These are phyloP conservation scores for Oscheius sp. DNA, from an alignment of 2,888 invertebrate species.

Conservation along the genomic window DNA sequence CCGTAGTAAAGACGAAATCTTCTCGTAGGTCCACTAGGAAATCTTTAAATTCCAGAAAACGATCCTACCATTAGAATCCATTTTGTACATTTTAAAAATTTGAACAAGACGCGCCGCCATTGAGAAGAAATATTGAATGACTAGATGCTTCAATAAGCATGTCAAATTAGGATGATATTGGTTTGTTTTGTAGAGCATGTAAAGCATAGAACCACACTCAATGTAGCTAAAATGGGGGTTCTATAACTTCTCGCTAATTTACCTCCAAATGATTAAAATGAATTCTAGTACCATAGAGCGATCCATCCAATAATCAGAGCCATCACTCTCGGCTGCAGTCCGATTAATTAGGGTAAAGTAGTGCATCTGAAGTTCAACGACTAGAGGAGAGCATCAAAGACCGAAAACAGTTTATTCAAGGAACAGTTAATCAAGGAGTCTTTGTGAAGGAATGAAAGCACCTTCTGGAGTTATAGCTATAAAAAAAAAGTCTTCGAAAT, in stretches of 20 bases:
- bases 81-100: constrained; percentile 38
- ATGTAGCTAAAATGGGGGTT: constrained; percentile 38
- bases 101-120: constrained; percentile 43
- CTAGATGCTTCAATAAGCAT: constrained; percentile 40
- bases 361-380: no score
- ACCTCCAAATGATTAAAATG: constrained; percentile 39
- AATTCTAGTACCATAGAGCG: constrained; percentile 35
- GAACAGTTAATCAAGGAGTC: no score
- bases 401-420: background rate
- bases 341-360: constrained; percentile 37
- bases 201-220: constrained; percentile 41
- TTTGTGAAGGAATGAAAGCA: no score
- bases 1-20: constrained; percentile 33
- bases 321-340: constrained; percentile 37
- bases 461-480: no score
- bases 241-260: background rate
- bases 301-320: constrained; percentile 35
- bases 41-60: background rate
- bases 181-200: constrained; percentile 40
- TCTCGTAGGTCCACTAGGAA: constrained; percentile 21
- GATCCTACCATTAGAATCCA: constrained; percentile 34
- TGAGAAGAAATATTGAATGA: constrained; percentile 42
- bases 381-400: background rate
- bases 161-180: constrained; percentile 47
- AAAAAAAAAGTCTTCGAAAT: no score